Conservation (phyloP, 2,888 invertebrate genomes). For the Phortica okadai region DNA sequence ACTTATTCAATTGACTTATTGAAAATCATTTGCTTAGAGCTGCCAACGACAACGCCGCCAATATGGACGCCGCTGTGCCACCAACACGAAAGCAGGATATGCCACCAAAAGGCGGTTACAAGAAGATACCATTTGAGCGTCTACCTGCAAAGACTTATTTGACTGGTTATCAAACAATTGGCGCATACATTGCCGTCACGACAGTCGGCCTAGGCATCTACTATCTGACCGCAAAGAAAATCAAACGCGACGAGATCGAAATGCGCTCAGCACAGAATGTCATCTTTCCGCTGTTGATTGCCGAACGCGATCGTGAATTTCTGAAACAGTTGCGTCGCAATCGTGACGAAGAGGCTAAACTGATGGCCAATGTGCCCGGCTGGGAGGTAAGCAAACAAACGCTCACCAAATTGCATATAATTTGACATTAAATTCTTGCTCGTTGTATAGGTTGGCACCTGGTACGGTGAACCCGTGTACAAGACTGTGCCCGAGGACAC, state of each 20-base stretch:
- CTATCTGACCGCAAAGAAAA: conserved; percentile 78
- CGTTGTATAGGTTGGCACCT: conserved; percentile 81
- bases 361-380: conserved; percentile 93
- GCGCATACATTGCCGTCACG: conserved; percentile 80
- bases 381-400: conserved; percentile 82
- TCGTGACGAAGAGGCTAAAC: conserved; percentile 88
- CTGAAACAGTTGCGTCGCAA: conserved; percentile 87
- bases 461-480: conserved; percentile 89
- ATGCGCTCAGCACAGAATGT: conserved; percentile 87
- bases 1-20: conserved; percentile 2
- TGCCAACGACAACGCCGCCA: not conserved
- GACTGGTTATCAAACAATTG: conserved; percentile 81
- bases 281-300: conserved; percentile 85
- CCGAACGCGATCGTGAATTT: conserved; percentile 90
- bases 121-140: conserved; percentile 84
- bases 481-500: conserved; percentile 82
- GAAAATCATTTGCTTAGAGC: not conserved
- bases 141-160: conserved; percentile 85
- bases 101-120: conserved; percentile 95
- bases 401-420: not conserved
- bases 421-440: not conserved
- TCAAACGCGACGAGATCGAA: conserved; percentile 82
- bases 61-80: conserved; percentile 65
- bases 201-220: conserved; percentile 80
- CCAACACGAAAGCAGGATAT: conserved; percentile 86